Evolutionary conservation across 2,113 vertebrate genomes (phyloP).

Genomic region (Sander lucioperca): DNA sequence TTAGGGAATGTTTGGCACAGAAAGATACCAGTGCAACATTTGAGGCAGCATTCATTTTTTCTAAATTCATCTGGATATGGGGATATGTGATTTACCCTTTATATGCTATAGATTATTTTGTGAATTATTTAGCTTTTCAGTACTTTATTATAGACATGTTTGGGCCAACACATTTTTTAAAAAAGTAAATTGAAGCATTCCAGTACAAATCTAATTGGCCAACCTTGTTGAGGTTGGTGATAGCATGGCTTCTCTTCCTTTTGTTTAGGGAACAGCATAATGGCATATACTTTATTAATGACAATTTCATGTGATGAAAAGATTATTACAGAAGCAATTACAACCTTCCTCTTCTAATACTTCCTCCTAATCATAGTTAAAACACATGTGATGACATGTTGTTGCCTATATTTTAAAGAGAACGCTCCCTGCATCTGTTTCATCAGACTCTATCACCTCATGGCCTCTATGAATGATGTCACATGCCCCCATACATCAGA

Average conservation of each 20-base stretch:
- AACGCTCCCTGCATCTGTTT: background rate
- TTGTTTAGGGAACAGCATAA: background rate
- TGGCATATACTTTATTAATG: background rate
- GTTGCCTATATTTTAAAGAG: background rate
- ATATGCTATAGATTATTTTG: background rate
- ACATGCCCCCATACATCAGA: background rate
- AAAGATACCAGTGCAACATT: background rate
- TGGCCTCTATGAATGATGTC: slow-evolving; percentile 1
- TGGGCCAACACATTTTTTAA: background rate
- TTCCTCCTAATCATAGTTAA: background rate
- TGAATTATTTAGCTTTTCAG: background rate
- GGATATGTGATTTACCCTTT: background rate
- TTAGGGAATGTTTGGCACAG: background rate
- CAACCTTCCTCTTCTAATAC: background rate
- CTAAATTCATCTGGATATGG: background rate
- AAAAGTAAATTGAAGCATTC: background rate
- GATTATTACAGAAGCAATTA: background rate
- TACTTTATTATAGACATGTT: background rate
- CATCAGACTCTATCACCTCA: rapidly evolving
- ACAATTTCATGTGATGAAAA: background rate
- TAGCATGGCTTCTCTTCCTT: background rate
- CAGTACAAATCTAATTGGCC: background rate
- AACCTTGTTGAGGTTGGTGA: background rate
- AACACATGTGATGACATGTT: background rate
- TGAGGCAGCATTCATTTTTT: background rate